phyloP scores from a whole-genome alignment of 2,888 invertebrate species.

The Pammene fasciana region DNA sequence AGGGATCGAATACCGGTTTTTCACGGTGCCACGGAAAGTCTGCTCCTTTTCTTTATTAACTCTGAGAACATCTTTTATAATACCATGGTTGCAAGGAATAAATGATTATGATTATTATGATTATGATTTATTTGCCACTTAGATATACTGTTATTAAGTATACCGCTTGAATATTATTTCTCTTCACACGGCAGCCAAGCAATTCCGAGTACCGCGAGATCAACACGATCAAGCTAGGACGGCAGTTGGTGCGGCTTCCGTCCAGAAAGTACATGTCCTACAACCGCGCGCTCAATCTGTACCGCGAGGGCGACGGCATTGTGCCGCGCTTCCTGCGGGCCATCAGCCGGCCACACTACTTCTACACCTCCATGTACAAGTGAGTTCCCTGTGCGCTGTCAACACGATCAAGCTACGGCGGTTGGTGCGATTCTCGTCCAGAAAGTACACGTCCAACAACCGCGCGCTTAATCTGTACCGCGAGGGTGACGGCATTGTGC shows the following conservation, averaged over 20 bases:
- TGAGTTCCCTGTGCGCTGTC: slow-evolving; percentile 53
- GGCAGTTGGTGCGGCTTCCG: slow-evolving; percentile 61
- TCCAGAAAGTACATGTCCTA: slow-evolving; percentile 71
- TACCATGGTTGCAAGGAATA: no score
- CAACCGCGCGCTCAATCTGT: slow-evolving; percentile 64
- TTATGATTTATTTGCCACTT: no score
- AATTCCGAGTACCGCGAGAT: slow-evolving; percentile 63
- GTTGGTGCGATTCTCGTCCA: slow-evolving; percentile 64
- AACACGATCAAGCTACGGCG: slow-evolving; percentile 56
- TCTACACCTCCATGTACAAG: slow-evolving; percentile 77
- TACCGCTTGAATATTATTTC: no score
- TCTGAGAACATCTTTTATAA: no score
- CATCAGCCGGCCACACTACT: slow-evolving; percentile 68
- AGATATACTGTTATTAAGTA: no score
- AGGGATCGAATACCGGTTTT: no score
- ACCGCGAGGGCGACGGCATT: slow-evolving; percentile 73
- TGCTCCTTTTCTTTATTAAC: no score
- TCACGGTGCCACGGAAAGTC: no score
- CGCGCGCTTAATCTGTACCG: slow-evolving; percentile 55
- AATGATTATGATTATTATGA: no score
- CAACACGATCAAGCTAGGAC: slow-evolving; percentile 68
- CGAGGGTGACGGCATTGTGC: slow-evolving; percentile 73
- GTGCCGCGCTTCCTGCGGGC: slow-evolving; percentile 71
- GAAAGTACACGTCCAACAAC: slow-evolving; percentile 44
- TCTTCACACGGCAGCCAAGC: slow-evolving; percentile 49